Conservation (phyloP, 2,797 vertebrate genomes). For the Pseudochirops cupreus region DNA sequence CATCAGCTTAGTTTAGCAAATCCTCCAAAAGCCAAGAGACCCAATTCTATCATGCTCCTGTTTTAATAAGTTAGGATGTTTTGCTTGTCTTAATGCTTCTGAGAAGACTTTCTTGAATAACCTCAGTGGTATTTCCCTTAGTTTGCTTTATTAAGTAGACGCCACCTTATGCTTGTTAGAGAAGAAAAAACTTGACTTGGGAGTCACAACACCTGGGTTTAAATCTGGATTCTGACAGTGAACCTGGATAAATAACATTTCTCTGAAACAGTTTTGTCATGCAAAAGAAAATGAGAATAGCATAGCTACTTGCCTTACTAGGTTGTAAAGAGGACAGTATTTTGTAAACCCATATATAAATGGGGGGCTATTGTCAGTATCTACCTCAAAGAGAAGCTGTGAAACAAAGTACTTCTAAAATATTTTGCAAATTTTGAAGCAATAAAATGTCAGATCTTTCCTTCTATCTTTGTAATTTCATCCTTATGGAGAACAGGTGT, state of each 20-base stretch:
- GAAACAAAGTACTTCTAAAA: background rate
- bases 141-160: background rate
- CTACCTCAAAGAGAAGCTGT: background rate
- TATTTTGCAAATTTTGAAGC: background rate
- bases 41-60: background rate
- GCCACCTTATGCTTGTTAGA: background rate
- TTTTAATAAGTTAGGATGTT: background rate
- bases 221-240: background rate
- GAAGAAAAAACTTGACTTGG: background rate
- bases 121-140: background rate
- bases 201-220: background rate
- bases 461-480: background rate
- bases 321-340: background rate
- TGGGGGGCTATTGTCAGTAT: background rate
- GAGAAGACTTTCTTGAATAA: background rate
- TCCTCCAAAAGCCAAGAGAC: constrained; percentile 15
- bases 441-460: background rate
- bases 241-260: background rate
- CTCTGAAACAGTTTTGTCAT: background rate
- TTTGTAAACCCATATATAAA: background rate
- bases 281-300: background rate
- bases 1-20: constrained; percentile 10
- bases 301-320: background rate
- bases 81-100: background rate
- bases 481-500: background rate